Evolutionary conservation across 2,888 invertebrate species (phyloP), one percentile per base, ranked within the genome.

Genomic region (Xanthorhoe spadicearia): DNA sequence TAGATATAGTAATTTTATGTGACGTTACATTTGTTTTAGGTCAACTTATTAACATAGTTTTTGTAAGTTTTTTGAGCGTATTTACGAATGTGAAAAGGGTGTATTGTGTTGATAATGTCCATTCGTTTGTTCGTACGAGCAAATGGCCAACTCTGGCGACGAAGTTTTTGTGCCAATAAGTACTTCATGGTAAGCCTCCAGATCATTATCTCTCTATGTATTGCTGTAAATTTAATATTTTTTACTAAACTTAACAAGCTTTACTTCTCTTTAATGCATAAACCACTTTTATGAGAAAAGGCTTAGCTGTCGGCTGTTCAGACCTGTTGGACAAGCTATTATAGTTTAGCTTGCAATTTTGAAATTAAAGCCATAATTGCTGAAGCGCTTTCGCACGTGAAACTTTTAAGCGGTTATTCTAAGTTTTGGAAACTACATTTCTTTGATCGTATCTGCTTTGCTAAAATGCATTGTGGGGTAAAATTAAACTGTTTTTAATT

Each of bases 1-100:
- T n/a, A n/a, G n/a, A n/a, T 13, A 13, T 13, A 43, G 38, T 13
- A 4, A 18, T 54, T 15, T 43, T 43, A 19, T 52, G n/a, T 48
- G 4, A 32, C 53, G 18, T 61, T 48, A n/a, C 67, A 66, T 48
- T 70, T 70, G 68, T 73, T 73, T 71, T 58, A 73, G 59, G 67
- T 66, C 8, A 8, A 46, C 54, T 66, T 66, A 67, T 58, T 64
- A 62, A 59, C 46, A 57, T 66, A 64, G 63, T 66, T 66, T 64
- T 56, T 54, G 18, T 61, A 63, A 52, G 51, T 64, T 54, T 53
- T 66, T 48, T 38, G 46, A 35, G 49, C 49, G 61, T 50, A 57
- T 66, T 49, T 18, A 7, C n/a, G 32, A 60, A 51, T 10, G 51
- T 19, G 46, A 51, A 54, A 35, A 17, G 17, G n/a, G 13, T 23